Evolutionary conservation across 2,888 invertebrate genomes (phyloP), one percentile per base, ranked within the genome.

Genomic region (Drosophila multiciliata): DNA sequence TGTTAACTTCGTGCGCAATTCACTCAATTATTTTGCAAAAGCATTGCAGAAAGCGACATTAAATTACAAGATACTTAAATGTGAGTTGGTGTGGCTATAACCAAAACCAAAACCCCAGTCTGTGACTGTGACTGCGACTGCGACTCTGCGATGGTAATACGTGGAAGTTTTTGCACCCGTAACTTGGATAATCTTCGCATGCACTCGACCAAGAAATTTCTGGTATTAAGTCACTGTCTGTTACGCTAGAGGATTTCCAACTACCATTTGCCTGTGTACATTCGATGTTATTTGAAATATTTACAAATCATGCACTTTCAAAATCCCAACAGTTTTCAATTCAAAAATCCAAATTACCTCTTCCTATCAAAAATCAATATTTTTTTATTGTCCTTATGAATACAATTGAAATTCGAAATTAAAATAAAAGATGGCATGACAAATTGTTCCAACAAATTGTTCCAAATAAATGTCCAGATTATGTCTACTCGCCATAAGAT

Each of bases 11-110:
- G 72, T 78, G 65, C 66, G 73, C 82, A 79, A 84, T 68, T 48
- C 80, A 70, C 74, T 78, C 84, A 90, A 91, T 91, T 90, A 90
- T 89, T 87, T 88, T 80, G 78, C 72, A 74, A 88, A 90, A 88
- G 80, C 87, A 81, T 87, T 74, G 75, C 88, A 78, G 52, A 69
- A 66, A 59, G 33, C 32, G 68, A 48, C 58, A 57, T 62, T 73
- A 62, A 67, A 70, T 79, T 80, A 70, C 81, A 63, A 77, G 66
- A 79, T 57, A 61, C 45, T 70, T 63, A 62, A 66, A 54, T 52
- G 58, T 58, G 68, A 35, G 62, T 40, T 45, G 58, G 58, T 60
- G 55, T 29, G 64, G 50, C 50, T 53, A 45, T 62, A 69, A 65
- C 57, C 54, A 49, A 58, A 35, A 52, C 49, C 57, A 50, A 63